A percentile compares a stretch with the other conserved stretches of the same genome.
Evolutionary conservation across 2,113 vertebrate genomes (phyloP).

Genomic region (Grammomys surdaster): DNA sequence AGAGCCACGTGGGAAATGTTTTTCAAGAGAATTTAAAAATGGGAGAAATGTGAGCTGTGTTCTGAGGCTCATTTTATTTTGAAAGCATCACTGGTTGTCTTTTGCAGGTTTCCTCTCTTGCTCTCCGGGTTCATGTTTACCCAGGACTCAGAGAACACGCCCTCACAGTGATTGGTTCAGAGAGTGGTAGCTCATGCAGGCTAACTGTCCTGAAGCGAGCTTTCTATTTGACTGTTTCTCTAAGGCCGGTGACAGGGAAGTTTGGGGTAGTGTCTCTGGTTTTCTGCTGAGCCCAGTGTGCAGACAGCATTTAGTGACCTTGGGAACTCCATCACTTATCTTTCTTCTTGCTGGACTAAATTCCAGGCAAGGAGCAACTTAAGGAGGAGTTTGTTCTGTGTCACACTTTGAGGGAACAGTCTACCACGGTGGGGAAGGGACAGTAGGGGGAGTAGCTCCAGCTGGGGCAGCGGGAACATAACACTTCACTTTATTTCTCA

Average conservation of each 20-base stretch:
- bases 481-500: neutral
- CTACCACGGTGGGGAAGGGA: neutral
- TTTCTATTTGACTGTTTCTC: neutral
- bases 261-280: neutral
- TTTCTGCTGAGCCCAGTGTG: neutral
- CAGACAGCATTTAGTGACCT: rapidly evolving
- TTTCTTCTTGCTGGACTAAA: neutral
- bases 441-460: neutral
- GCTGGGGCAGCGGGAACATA: neutral
- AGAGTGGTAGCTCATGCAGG: neutral
- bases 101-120: neutral
- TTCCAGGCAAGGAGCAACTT: neutral
- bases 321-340: no score
- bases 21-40: neutral
- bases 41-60: neutral
- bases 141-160: neutral
- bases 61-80: neutral
- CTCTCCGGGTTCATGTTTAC: neutral
- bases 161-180: neutral
- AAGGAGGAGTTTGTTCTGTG: neutral
- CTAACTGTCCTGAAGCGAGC: neutral
- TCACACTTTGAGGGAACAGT: neutral
- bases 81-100: no score
- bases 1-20: rapidly evolving
- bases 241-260: neutral